Base-by-base conservation (phyloP, 2,888 invertebrate genomes). In the Calameuta pallipes region DNA sequence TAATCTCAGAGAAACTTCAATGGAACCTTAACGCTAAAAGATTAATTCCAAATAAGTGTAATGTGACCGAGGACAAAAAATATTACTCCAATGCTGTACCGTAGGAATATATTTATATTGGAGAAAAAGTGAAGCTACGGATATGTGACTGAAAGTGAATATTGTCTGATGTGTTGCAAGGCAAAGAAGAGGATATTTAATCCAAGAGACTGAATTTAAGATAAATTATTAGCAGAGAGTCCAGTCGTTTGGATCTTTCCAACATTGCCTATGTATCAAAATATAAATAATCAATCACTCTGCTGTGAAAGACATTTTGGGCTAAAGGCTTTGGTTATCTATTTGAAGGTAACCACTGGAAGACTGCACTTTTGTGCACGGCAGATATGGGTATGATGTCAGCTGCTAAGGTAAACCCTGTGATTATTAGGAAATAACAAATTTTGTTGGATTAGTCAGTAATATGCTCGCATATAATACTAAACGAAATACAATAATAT, bases 341-440 rank as follows among this genome's bases (percentile, higher is more conserved):
- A 87, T 86, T 56, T 84, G 87, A 87, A 85, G 88, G 85, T 83
- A 90, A 90, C 88, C 89, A 89, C 88, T 89, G 88, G 89, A 85
- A 87, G 89, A 85, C 88, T 86, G 89, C 88, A 87, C 87, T 85
- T 87, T 87, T 87, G 88, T 87, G 86, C 87, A 88, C 88, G 86
- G 87, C 89, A 87, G 86, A 88, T 87, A 87, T 90, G 86, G 88
- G 86, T 89, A 88, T 87, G 90, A 89, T 87, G 90, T 89, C 90
- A 87, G 89, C 90, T 90, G 91, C 92, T 92, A 90, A 88, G 88
- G 89, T 89, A 91, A 89, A 90, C 88, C 90, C 90, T 91, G 90
- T 89, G 90, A 90, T 90, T 90, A 91, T 92, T 91, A 91, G 87
- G 85, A 88, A 90, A 89, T 84, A 89, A 89, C 85, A 86, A 56